phyloP scores from a whole-genome alignment of 2,797 vertebrate species.

The Phoeniculus purpureus region DNA sequence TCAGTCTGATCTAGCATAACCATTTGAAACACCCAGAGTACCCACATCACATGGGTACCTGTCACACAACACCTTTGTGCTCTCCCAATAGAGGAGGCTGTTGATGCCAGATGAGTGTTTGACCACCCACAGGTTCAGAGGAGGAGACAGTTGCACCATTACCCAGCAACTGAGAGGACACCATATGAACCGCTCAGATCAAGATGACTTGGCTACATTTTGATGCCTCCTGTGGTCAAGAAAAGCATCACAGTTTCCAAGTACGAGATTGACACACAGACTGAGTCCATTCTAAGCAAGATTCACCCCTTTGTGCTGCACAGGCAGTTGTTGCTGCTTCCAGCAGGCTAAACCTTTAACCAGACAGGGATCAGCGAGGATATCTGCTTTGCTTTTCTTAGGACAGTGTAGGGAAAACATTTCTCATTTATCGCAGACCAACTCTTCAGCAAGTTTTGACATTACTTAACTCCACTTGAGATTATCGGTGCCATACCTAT shows the following conservation, averaged over 20 bases:
- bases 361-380: rapidly evolving
- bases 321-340: rapidly evolving
- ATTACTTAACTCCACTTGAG: not conserved
- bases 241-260: not conserved
- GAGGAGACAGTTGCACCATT: not conserved
- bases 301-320: not conserved
- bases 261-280: rapidly evolving
- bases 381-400: not conserved
- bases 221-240: rapidly evolving
- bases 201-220: not conserved
- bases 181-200: rapidly evolving
- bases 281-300: not conserved
- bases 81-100: not conserved
- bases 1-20: not conserved
- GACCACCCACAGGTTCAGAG: not conserved
- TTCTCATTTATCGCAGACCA: not conserved
- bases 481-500: not conserved
- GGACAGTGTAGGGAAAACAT: not conserved
- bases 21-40: rapidly evolving
- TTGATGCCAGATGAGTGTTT: rapidly evolving
- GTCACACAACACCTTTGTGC: not conserved
- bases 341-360: not conserved
- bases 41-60: not conserved
- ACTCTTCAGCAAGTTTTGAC: not conserved
- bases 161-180: not conserved